Conservation (phyloP, 2,113 vertebrate genomes). For the Leptocoma aspasia region DNA sequence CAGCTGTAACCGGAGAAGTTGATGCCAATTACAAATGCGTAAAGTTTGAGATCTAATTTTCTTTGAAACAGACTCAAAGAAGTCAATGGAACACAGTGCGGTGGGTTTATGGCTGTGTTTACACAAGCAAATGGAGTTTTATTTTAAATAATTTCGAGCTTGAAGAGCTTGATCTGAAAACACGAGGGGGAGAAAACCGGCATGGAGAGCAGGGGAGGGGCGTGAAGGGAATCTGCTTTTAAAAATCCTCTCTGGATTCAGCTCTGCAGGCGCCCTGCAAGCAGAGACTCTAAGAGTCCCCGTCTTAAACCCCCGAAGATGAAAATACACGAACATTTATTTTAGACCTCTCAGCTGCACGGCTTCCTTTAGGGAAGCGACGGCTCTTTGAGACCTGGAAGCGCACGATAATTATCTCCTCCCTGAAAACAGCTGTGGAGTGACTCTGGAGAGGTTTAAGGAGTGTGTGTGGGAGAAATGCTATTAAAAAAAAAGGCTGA, state of each 20-base stretch:
- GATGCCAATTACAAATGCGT: slow-evolving; percentile 81
- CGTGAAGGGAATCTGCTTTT: not conserved
- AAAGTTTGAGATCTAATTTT: slow-evolving; percentile 74
- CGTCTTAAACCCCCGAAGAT: not conserved
- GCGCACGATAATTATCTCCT: not conserved
- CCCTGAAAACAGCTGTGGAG: not conserved
- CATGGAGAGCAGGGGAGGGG: not conserved
- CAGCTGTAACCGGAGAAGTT: slow-evolving; percentile 81
- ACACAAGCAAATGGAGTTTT: slow-evolving; percentile 30
- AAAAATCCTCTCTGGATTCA: not conserved
- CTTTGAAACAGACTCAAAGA: slow-evolving; percentile 63
- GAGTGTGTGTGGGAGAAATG: not conserved
- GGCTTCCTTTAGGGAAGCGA: not conserved
- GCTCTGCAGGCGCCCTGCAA: not conserved
- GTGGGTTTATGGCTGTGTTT: slow-evolving; percentile 32
- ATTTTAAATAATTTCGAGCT: slow-evolving; percentile 23
- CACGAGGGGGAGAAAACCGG: rapidly evolving
- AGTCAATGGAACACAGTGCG: slow-evolving; percentile 2
- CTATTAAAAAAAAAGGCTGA: rapidly evolving
- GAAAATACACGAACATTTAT: not conserved
- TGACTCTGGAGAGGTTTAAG: not conserved
- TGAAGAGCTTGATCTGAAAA: not conserved
- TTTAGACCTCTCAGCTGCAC: not conserved
- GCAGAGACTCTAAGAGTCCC: not conserved
- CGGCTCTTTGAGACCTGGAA: not conserved